A percentile compares a stretch with the other conserved stretches of the same genome.
phyloP scores from a whole-genome alignment of 2,797 vertebrate species.

The Meda fulgida region DNA sequence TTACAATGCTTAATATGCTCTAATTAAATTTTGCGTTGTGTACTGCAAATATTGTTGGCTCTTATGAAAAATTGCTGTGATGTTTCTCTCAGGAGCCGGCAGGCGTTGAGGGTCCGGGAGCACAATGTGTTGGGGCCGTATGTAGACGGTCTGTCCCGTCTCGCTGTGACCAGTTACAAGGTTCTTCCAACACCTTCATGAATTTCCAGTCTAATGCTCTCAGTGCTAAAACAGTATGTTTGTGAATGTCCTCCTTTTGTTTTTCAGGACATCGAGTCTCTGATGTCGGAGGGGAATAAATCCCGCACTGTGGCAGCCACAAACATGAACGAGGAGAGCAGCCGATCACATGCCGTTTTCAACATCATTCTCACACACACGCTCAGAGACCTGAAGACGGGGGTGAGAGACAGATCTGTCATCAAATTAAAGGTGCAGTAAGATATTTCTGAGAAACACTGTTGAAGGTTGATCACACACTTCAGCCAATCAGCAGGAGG shows the following conservation, averaged over 20 bases:
- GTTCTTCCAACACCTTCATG: slow-evolving; percentile 63
- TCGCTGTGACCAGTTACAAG: slow-evolving; percentile 95
- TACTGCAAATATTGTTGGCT: background rate
- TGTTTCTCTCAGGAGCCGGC: slow-evolving; percentile 82
- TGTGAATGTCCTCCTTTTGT: background rate
- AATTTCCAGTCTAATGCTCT: background rate
- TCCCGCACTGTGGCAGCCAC: slow-evolving; percentile 97
- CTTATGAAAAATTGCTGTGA: no score
- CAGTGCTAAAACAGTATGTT: background rate
- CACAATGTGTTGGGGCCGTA: slow-evolving; percentile 96
- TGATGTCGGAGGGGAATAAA: slow-evolving; percentile 99
- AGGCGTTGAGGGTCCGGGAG: slow-evolving; percentile 91
- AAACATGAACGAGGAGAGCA: slow-evolving; percentile 99
- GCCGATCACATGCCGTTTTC: slow-evolving; percentile 95
- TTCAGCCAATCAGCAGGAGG: background rate
- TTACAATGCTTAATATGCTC: background rate
- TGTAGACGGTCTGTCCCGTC: slow-evolving; percentile 93
- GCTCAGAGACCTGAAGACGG: slow-evolving; percentile 86
- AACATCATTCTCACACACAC: slow-evolving; percentile 98
- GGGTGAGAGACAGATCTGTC: slow-evolving; percentile 77
- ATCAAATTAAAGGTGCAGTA: background rate
- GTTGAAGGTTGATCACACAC: background rate
- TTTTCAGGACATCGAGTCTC: slow-evolving; percentile 90
- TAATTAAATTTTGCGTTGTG: background rate
- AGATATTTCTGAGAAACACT: background rate